Conservation (phyloP, 2,797 vertebrate species). For the Hypotaenidia okinawae region DNA sequence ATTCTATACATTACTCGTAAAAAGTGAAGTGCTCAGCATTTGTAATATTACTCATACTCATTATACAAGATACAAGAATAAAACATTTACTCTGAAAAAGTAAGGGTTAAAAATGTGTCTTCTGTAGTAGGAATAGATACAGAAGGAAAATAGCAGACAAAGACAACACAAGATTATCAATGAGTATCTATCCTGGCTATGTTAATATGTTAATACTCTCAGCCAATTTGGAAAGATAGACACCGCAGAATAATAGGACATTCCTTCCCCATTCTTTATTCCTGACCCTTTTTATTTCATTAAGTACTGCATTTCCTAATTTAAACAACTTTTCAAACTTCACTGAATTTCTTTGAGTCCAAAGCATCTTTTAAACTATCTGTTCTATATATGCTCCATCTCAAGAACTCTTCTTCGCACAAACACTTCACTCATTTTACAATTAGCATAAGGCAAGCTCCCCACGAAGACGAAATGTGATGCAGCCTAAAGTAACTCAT, state of each 20-base stretch:
- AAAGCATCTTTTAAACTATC: background rate
- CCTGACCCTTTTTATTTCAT: background rate
- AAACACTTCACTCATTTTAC: background rate
- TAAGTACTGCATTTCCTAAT: background rate
- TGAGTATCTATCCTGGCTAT: background rate
- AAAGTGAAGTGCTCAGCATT: background rate
- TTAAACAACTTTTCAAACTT: background rate
- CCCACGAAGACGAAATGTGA: background rate
- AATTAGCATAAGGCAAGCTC: background rate
- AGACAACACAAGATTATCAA: background rate
- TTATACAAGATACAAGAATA: background rate
- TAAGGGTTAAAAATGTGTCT: background rate
- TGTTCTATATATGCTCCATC: background rate
- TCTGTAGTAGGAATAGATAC: background rate
- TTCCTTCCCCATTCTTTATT: background rate
- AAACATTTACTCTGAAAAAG: background rate
- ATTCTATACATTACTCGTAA: background rate
- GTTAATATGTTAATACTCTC: background rate
- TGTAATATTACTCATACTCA: background rate
- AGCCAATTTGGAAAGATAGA: background rate
- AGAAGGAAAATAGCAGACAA: background rate
- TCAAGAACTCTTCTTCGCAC: background rate
- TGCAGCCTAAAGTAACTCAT: background rate
- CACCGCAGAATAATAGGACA: background rate
- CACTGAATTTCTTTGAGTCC: background rate